Evolutionary conservation across 2,113 vertebrate species (phyloP), one percentile per base, ranked within the genome.

Genomic region (Megaceryle maxima): DNA sequence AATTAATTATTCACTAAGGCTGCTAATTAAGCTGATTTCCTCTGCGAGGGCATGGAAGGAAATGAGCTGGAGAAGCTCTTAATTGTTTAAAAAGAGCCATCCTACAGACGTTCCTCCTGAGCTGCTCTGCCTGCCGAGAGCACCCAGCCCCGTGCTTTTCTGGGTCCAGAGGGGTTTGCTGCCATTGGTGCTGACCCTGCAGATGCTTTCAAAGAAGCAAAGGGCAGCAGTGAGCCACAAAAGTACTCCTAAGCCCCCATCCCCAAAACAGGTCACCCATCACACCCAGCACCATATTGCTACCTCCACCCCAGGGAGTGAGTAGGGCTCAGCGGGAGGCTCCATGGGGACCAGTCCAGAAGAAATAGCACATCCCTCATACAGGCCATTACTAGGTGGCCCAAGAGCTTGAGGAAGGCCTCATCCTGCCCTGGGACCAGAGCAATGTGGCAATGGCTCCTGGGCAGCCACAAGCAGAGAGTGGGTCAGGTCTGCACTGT

Each of bases 1-100:
- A 92, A 96, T 96, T 95, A 97, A 97, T 96, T 96, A 94, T 88
- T 94, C 75, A 75, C 68, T 14, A 59, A 86, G 85, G 28, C 69
- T 81, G 66, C 93, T 91, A 95, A 96, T 97, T 94, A 94, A 90
- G 85, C 64, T 67, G 75, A 88, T 95, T 96, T 94, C 68, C 79
- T 94, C 88, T 46, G 63, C 0, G 13, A 96, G 85, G 93, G 75
- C 87, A 91, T 15, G 70, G 85, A 93, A 93, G 90, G 85, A 95
- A 97, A 93, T 33, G 76, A 96, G 90, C 75, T 83, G 79, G 59
- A 88, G 93, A 90, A 88, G 69, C 37, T 93, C 67, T 88, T 92
- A 90, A 94, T 93, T 96, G 95, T 95, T 90, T 74, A 74, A 93
- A 79, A 95, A 74, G 66, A 67, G 59, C 51, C 16, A 0, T 88